phyloP scores from a whole-genome alignment of 2,888 invertebrate species.

The Hanleya hanleyi region DNA sequence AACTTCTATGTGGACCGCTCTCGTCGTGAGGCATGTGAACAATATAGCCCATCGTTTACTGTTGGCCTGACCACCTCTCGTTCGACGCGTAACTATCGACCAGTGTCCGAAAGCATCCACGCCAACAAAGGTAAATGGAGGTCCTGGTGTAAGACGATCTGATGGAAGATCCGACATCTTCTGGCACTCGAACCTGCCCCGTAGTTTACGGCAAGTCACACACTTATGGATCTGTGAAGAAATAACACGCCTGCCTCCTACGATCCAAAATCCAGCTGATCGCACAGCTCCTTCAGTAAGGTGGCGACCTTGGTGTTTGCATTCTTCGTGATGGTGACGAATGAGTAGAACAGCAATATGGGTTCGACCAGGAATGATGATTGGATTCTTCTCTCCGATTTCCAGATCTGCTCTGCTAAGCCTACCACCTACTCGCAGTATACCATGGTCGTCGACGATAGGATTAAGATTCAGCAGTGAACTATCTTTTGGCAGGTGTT shows the following conservation, averaged over 20 bases:
- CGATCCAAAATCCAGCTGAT: constrained; percentile 28
- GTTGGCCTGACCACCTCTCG: constrained; percentile 31
- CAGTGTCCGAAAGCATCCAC: constrained; percentile 36
- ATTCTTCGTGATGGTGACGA: constrained; percentile 13
- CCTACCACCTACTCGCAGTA: constrained; percentile 10
- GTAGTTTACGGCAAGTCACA: constrained; percentile 26
- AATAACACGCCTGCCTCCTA: constrained; percentile 17
- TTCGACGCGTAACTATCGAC: constrained; percentile 23
- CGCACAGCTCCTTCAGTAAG: constrained; percentile 36
- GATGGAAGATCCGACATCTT: constrained; percentile 38
- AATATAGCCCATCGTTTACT: constrained; percentile 37
- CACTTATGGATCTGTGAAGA: constrained; percentile 24
- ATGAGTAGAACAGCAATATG: constrained; percentile 29
- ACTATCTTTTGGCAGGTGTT: background rate
- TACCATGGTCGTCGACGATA: constrained; percentile 4
- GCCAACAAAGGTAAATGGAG: constrained; percentile 39
- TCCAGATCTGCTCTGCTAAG: background rate
- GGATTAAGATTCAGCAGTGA: constrained; percentile 1
- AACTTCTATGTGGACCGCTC: constrained; percentile 38
- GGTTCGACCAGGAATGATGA: constrained; percentile 27
- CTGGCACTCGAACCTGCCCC: constrained; percentile 20
- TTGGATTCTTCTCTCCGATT: constrained; percentile 12
- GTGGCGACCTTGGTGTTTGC: constrained; percentile 27
- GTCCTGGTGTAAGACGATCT: constrained; percentile 23
- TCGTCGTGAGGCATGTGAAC: constrained; percentile 32